phyloP scores from a whole-genome alignment of 2,888 invertebrate genomes.

The Erebia epiphron region DNA sequence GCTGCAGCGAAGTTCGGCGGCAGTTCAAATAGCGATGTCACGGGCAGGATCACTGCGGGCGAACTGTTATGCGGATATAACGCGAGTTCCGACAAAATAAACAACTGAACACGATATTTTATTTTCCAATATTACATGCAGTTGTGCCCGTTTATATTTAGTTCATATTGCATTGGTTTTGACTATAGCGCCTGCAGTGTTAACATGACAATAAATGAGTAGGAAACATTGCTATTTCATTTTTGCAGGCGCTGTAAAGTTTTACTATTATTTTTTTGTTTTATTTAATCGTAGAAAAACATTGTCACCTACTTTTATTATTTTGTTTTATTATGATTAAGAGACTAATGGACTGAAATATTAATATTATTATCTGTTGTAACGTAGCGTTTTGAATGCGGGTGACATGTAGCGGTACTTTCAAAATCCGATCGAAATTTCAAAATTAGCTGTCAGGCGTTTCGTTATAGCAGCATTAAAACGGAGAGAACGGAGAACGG shows the following conservation, averaged over 20 bases:
- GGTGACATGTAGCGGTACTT: too few species aligned
- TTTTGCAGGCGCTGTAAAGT: not conserved
- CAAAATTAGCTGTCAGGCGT: too few species aligned
- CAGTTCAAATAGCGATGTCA: conserved; percentile 34
- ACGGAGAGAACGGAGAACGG: too few species aligned
- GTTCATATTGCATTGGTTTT: not conserved
- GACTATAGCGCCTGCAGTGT: not conserved
- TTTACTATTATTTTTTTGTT: not conserved
- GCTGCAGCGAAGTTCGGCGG: conserved; percentile 27
- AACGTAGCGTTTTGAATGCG: too few species aligned
- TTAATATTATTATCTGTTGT: too few species aligned
- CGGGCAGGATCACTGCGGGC: conserved; percentile 28
- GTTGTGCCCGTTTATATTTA: not conserved
- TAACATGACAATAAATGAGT: not conserved
- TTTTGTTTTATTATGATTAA: too few species aligned
- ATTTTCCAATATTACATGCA: conserved; percentile 13
- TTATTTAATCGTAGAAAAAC: too few species aligned
- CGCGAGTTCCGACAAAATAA: conserved; percentile 1
- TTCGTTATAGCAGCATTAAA: too few species aligned
- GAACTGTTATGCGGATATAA: conserved; percentile 24
- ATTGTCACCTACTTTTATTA: too few species aligned
- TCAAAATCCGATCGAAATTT: too few species aligned
- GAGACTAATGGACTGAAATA: too few species aligned
- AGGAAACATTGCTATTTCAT: not conserved
- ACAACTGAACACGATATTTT: conserved; percentile 6